A percentile compares a stretch with the other conserved stretches of the same genome.
Conservation (phyloP, 2,888 invertebrate species). For the Notocelia uddmanniana region DNA sequence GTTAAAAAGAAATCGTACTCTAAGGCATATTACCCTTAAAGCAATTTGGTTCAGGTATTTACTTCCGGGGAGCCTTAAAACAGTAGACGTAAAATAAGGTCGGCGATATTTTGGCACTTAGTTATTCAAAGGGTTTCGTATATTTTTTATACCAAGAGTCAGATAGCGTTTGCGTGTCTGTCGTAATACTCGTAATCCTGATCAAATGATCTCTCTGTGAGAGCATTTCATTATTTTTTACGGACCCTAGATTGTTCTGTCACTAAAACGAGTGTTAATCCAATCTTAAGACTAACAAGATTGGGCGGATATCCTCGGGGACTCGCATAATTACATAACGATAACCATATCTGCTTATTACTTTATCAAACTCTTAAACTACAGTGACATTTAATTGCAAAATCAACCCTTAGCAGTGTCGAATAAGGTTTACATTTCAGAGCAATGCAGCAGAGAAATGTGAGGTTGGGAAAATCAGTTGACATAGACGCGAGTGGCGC, state of each 20-base stretch:
- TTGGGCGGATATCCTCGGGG: conserved; percentile 28
- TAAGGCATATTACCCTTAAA: conserved; percentile 22
- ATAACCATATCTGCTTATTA: conserved; percentile 40
- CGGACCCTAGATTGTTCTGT: conserved; percentile 16
- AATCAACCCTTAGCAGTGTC: background rate
- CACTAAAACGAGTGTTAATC: conserved; percentile 40
- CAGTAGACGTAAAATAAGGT: background rate
- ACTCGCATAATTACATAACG: conserved; percentile 44
- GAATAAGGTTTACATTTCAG: conserved; percentile 10
- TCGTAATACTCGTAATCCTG: too few relatives aligned
- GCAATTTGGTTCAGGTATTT: conserved; percentile 29
- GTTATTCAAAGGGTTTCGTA: background rate
- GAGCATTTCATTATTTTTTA: background rate
- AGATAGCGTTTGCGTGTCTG: too few relatives aligned
- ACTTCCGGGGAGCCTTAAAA: background rate
- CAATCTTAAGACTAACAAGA: conserved; percentile 27
- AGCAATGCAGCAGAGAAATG: background rate
- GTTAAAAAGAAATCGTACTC: conserved; percentile 39
- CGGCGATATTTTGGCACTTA: background rate
- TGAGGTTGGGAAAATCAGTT: background rate
- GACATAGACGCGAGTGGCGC: conserved; percentile 34
- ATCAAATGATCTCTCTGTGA: too few relatives aligned
- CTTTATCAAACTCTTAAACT: conserved; percentile 6
- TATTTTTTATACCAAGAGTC: too few relatives aligned
- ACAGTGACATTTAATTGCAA: background rate